Base-by-base conservation (phyloP, 2,888 invertebrate species). In the Abscondita cerata region DNA sequence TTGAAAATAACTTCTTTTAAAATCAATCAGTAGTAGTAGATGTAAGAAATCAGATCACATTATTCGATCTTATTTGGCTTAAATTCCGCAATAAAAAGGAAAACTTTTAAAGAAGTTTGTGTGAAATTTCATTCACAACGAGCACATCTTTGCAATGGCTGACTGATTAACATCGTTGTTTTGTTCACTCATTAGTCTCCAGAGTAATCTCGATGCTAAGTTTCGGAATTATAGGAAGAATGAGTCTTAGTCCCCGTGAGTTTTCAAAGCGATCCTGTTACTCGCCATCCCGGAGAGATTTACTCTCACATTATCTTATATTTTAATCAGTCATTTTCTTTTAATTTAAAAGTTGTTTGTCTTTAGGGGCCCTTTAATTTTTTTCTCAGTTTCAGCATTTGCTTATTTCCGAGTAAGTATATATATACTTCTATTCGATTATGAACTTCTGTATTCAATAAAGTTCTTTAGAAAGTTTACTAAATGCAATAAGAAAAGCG, bases 111-210 rank as follows among this genome's bases (percentile, higher is more conserved):
- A 56, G 64, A 64, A 68, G 67, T 64, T 54, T 44, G 50, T 36
- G 46, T 52, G 50, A 59, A 60, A 64, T 48, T 56, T 55, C 50
- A 63, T 64, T 66, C 70, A 64, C 67, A 68, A 68, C 67, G 70
- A 71, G 70, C 71, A 70, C 68, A 72, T 72, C 71, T 70, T 68
- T 60, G 73, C 70, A 72, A 74, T 70, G 73, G 74, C 70, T 73
- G 75, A 75, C 74, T 74, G 75, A 74, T 74, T 71, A 74, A 72
- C 71, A 72, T 71, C 74, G 73, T 73, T 73, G 75, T 75, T 76
- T 69, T 71, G 71, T 72, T 72, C 70, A 59, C 70, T 71, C 73
- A 71, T 73, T 74, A 73, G 71, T 72, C 73, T 73, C 73, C 48
- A 56, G 70, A 71, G 73, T 73, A 73, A 73, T 74, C 70, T 70